Conservation (phyloP, 2,113 vertebrate species). For the Atherinomorus stipes region DNA sequence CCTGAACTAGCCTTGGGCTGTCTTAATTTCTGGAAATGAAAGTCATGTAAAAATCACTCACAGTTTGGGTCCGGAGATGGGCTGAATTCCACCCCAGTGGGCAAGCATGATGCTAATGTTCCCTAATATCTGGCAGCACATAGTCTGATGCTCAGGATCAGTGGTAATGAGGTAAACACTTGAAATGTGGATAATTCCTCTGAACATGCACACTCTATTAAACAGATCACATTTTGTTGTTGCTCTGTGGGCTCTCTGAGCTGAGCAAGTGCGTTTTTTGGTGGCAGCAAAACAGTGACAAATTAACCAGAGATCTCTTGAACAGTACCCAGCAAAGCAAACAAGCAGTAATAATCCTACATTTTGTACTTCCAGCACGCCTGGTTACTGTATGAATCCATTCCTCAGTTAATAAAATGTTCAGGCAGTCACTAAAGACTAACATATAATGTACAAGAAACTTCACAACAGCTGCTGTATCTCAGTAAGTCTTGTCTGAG, state of each 20-base stretch:
- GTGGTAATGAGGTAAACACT: constrained; percentile 65
- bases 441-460: background rate
- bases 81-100: constrained; percentile 55
- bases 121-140: constrained; percentile 65
- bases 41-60: constrained; percentile 24
- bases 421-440: background rate
- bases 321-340: constrained; percentile 39
- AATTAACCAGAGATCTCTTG: constrained; percentile 23
- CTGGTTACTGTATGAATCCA: background rate
- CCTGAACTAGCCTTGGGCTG: constrained; percentile 31
- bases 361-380: background rate
- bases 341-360: constrained; percentile 18
- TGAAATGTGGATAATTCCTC: constrained; percentile 64
- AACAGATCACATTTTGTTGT: constrained; percentile 44
- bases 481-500: background rate
- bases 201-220: constrained; percentile 50
- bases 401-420: background rate
- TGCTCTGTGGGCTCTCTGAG: constrained; percentile 16
- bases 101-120: constrained; percentile 65
- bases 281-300: constrained; percentile 30
- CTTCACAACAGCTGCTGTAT: constrained; percentile 8
- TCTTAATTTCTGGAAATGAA: constrained; percentile 48
- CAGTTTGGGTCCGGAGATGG: constrained; percentile 22
- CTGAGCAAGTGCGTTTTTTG: constrained; percentile 27
- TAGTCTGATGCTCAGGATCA: constrained; percentile 25